Evolutionary conservation across 2,113 vertebrate species (phyloP).

Genomic region (Callopanchax toddi): DNA sequence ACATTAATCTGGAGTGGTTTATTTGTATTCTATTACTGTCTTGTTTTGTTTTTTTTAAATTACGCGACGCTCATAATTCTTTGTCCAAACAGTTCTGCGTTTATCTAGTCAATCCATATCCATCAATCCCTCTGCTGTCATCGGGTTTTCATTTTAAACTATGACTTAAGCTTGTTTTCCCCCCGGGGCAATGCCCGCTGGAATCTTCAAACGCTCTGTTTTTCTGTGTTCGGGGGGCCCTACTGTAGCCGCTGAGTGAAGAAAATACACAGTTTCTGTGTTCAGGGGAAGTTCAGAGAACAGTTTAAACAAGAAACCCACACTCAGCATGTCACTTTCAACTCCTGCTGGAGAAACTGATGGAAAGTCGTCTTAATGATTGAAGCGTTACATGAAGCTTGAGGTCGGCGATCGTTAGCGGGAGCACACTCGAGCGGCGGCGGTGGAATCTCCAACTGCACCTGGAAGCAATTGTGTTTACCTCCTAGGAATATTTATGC

Average conservation of each 20-base stretch:
- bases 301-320: slow-evolving; percentile 35
- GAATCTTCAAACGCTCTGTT: slow-evolving; percentile 25
- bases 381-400: slow-evolving; percentile 32
- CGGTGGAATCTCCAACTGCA: slow-evolving; percentile 51
- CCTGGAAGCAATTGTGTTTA: slow-evolving; percentile 73
- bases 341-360: slow-evolving; percentile 36
- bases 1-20: neutral
- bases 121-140: slow-evolving; percentile 35
- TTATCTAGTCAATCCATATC: neutral
- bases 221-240: neutral
- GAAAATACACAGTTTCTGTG: slow-evolving; percentile 16
- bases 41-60: too few species aligned
- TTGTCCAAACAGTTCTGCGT: neutral
- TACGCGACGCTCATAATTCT: neutral
- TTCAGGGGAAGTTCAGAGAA: slow-evolving; percentile 26
- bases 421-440: slow-evolving; percentile 24
- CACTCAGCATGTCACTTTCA: slow-evolving; percentile 35
- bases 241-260: slow-evolving; percentile 15
- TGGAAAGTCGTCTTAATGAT: slow-evolving; percentile 33
- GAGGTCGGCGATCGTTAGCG: slow-evolving; percentile 41
- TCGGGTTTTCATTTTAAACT: slow-evolving; percentile 33
- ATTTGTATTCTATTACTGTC: neutral
- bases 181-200: slow-evolving; percentile 14
- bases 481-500: slow-evolving; percentile 64
- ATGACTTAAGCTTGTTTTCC: slow-evolving; percentile 18